Base-by-base conservation (phyloP, 2,888 invertebrate genomes). In the Rotaria socialis region DNA sequence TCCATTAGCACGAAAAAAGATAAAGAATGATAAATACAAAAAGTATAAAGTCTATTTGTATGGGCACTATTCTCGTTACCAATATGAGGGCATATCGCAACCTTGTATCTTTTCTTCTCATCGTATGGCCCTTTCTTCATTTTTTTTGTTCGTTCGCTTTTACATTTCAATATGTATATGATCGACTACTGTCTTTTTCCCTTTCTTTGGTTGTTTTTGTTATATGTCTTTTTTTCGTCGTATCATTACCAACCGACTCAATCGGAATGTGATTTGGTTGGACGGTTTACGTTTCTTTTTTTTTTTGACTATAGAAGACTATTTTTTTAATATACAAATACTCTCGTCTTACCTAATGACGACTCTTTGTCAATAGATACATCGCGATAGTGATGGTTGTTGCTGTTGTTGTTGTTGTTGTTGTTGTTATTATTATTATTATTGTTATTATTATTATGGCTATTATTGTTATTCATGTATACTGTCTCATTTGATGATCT, bases 231-330 rank as follows among this genome's bases (percentile, higher is more conserved):
- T 67, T 67, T 67, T n/a, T 67, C 67, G 67, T 67, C 67, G 67
- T 67, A 67, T 67, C 35, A 67, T 67, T 67, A 67, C 67, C 19
- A 67, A 67, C 24, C 67, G 35, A 67, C 19, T 35, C 35, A 67
- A 67, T 67, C 67, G 67, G 67, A 67, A 67, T 67, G 67, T 67
- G 67, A 67, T 67, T 67, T 67, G 67, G 67, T 67, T 67, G 67
- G 67, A 67, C 67, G 67, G 35, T 67, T 67, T 67, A 67, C 67
- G 35, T 67, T 67, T 67, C 67, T 67, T 67, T 67, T 67, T 67
- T 67, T 35, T 67, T 67, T 67, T 35, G 35, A 67, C 14, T 19
- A 67, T 67, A 35, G 67, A 67, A 67, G 67, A 67, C 67, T 67
- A 35, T 27, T 67, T 67, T 19, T 41, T 35, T 67, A 27, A 35